phyloP scores from a whole-genome alignment of 2,888 invertebrate species.

The Oscheius sp. region DNA sequence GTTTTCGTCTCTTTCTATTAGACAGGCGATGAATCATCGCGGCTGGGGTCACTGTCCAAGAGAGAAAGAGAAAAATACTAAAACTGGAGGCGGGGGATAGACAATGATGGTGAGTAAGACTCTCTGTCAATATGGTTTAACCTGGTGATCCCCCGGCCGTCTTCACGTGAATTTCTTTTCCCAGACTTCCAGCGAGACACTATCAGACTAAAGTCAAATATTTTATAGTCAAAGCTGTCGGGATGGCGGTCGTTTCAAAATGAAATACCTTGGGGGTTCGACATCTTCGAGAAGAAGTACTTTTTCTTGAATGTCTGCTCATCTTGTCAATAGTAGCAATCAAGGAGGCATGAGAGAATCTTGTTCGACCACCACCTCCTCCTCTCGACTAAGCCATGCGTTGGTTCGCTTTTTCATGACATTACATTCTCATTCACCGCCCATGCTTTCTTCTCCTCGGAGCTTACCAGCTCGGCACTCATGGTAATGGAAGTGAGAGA shows the following conservation, averaged over 20 bases:
- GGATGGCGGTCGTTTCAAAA: no score
- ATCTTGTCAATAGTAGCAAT: neutral
- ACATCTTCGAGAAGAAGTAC: no score
- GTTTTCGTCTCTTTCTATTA: neutral
- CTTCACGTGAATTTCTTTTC: no score
- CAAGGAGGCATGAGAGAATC: neutral
- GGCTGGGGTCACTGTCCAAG: neutral
- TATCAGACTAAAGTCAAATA: no score
- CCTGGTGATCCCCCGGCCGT: no score
- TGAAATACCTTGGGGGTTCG: no score
- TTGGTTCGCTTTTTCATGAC: constrained; percentile 14
- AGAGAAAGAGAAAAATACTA: neutral
- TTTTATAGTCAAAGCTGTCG: no score
- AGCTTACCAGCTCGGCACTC: constrained; percentile 1
- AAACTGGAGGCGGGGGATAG: neutral
- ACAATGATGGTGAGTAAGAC: no score
- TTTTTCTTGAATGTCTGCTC: no score
- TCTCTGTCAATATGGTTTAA: no score
- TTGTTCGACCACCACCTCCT: neutral
- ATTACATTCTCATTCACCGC: constrained; percentile 15
- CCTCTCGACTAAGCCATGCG: constrained; percentile 11
- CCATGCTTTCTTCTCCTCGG: neutral
- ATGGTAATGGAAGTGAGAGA: neutral
- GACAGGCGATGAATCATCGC: neutral
- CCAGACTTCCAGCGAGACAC: no score